Evolutionary conservation across 2,113 vertebrate genomes (phyloP).

Genomic region (Tichodroma muraria): DNA sequence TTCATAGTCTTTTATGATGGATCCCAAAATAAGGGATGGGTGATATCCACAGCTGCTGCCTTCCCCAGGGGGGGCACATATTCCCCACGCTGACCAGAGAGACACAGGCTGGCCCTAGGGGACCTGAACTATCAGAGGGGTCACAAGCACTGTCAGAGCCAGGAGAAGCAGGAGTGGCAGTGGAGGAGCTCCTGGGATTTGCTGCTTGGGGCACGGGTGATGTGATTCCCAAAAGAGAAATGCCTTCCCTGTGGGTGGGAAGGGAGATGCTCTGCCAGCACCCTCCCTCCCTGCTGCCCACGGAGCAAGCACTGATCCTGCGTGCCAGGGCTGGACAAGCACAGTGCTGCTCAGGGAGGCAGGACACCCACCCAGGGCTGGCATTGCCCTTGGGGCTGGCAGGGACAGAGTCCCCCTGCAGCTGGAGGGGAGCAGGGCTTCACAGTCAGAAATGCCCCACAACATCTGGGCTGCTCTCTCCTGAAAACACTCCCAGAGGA

Average conservation of each 20-base stretch:
- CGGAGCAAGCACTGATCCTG: fast-evolving
- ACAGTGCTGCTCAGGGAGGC: neutral
- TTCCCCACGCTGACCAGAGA: neutral
- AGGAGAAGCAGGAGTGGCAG: neutral
- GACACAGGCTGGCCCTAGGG: fast-evolving
- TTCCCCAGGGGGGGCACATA: neutral
- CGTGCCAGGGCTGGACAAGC: neutral
- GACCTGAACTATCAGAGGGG: fast-evolving
- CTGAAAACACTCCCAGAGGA: neutral
- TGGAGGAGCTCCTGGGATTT: neutral
- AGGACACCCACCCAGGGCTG: neutral
- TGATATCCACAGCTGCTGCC: neutral
- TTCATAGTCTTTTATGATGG: neutral
- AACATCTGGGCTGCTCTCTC: neutral
- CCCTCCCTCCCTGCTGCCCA: neutral
- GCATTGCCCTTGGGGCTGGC: neutral
- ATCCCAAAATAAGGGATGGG: neutral
- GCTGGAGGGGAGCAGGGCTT: neutral
- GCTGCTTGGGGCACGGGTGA: neutral
- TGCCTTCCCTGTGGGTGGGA: neutral
- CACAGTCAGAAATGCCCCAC: neutral
- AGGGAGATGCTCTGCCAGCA: neutral
- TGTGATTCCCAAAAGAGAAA: neutral
- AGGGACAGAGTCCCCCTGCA: neutral
- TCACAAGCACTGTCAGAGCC: neutral